Evolutionary conservation across 2,797 vertebrate genomes (phyloP), one percentile per base, ranked within the genome.

Genomic region (Malacoraja senta): DNA sequence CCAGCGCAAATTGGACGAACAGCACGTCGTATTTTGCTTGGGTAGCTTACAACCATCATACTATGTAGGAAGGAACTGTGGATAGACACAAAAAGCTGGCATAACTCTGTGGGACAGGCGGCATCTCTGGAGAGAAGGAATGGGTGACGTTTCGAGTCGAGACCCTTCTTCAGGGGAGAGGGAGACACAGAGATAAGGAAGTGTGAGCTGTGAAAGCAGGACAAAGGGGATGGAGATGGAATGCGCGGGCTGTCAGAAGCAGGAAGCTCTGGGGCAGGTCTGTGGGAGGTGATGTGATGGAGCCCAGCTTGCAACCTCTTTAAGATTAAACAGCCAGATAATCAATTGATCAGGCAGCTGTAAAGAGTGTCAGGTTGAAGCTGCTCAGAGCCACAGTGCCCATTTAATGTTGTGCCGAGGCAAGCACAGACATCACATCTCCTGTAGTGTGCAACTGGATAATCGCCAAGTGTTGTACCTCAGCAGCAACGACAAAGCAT

Each of bases 251-350:
- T 29, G 61, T 86, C 83, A 88, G 58, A 21, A 17, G 6, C 6
- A 19, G 61, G 15, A 58, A 86, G 61, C 29, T 8, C 58, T 7
- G 8, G n/a, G 29, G 19, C 2, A 2, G 83, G 0, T 65, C 63
- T 58, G 17, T 61, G 53, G n/a, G 26, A 53, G 44, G 53, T 61
- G 29, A 86, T 19, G 7, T n/a, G 15, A 86, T n/a, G 15, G 3
- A 63, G 58, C 61, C 74, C 21, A 94, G 88, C 76, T 93, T 93
- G 80, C 94, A 94, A 94, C 63, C 93, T 93, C 91, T 53, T 0
- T 21, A 94, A 94, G 94, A 95, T 94, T 94, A 94, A 95, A 93
- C 74, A 93, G 0, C 68, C 4, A 21, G n/a, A 32, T 93, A 94
- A 95, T 94, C 95, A 93, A 93, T 94, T 81, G 94, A 93, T 93